These are phyloP conservation scores for Monodelphis domestica DNA, from an alignment of 2,797 vertebrate species.

Conservation along the genomic window DNA sequence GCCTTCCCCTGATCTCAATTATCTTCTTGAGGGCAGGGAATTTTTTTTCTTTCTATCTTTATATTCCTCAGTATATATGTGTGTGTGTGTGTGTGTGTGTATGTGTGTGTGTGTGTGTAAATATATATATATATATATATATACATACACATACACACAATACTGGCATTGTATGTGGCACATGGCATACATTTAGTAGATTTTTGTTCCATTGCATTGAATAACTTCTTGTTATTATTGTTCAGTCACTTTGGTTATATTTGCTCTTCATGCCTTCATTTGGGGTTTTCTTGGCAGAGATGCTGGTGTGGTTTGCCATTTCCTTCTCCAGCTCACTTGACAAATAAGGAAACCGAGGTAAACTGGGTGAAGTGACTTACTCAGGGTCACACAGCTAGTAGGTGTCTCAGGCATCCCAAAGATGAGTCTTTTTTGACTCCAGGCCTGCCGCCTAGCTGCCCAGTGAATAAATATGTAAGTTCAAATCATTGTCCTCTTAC, in stretches of 20 bases:
- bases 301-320: not conserved
- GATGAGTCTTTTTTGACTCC: not conserved
- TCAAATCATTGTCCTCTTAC: not conserved
- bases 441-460: not conserved
- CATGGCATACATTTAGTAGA: not conserved
- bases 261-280: not conserved
- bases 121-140: no score
- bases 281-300: not conserved
- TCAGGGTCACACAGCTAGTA: not conserved
- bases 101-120: no score
- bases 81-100: no score
- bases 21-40: not conserved
- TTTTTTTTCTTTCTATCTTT: not conserved
- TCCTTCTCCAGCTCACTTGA: not conserved
- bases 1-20: not conserved
- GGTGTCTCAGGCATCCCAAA: not conserved
- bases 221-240: not conserved
- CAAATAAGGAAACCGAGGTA: not conserved
- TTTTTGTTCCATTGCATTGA: not conserved
- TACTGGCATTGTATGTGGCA: not conserved
- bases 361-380: not conserved
- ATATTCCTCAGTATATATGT: not conserved
- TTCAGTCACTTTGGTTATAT: not conserved
- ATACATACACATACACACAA: no score
- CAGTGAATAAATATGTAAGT: not conserved